Base-by-base conservation (phyloP, 2,888 invertebrate genomes). In the Tethea ocularis region DNA sequence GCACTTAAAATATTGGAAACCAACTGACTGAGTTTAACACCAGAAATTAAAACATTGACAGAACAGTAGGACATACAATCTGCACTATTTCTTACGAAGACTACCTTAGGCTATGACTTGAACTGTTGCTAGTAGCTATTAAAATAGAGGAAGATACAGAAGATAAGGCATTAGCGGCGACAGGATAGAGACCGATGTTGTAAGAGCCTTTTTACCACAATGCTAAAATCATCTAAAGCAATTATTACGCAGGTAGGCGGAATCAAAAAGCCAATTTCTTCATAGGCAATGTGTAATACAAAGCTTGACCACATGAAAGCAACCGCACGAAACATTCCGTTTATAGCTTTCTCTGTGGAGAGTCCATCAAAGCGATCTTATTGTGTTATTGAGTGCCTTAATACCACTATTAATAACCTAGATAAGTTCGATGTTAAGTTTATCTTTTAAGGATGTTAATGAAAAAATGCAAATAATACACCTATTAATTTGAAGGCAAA, bases 291-390 rank as follows among this genome's bases (percentile, higher is more conserved):
- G 67, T 59, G 70, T 71, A 77, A 74, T 74, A 70, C 74, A 77
- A 82, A 84, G 81, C 80, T 82, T 74, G 67, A 74, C 82, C 77
- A 77, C 78, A 83, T 82, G 84, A 87, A 86, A 84, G 86, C 77
- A 75, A 78, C 83, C 83, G 78, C 83, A 78, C 74, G 64, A 64
- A 72, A 69, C 74, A 74, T 74, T 76, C 71, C 76, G 71, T 73
- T 63, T 72, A 74, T 71, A 81, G 85, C 87, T 87, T 87, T 87
- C 87, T 82, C 85, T 77, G 66, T 63, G 57, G 64, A 59, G 61
- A 61, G 61, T 62, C 62, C 74, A 78, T 79, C 78, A 71, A 67
- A 72, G 68, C 68, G 71, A 64, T 67, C 65, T 71, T 63, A 75
- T 72, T 74, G 75, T 76, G 57, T 60, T 66, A 66, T 66, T 62